A percentile compares a stretch with the other conserved stretches of the same genome.
Evolutionary conservation across 1,140 invertebrate genomes (phyloP).

Genomic region (Drosophila insularis): DNA sequence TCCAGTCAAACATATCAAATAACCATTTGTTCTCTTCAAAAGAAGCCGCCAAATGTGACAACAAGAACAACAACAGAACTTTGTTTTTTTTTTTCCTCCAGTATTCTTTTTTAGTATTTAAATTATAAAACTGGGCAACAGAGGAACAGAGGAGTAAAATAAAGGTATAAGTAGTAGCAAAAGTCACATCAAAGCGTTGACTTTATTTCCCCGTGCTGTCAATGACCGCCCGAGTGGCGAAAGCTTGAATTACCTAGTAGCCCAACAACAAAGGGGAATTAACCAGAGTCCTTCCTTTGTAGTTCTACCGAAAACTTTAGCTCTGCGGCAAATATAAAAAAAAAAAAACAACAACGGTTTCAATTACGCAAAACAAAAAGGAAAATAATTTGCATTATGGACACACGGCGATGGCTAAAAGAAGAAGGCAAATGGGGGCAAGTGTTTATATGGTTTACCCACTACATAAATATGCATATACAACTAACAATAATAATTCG

Average conservation of each 20-base stretch:
- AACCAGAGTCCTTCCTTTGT: slow-evolving; percentile 54
- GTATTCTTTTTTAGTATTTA: slow-evolving; percentile 58
- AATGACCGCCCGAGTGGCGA: slow-evolving; percentile 42
- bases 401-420: slow-evolving; percentile 2
- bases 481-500: not conserved
- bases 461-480: not conserved
- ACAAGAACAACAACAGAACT: slow-evolving; percentile 28
- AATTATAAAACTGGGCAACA: slow-evolving; percentile 69
- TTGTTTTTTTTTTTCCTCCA: slow-evolving; percentile 27
- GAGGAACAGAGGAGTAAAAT: not conserved
- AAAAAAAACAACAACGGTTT: slow-evolving; percentile 48
- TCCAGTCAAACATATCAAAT: slow-evolving; percentile 63
- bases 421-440: slow-evolving; percentile 11
- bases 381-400: slow-evolving; percentile 15
- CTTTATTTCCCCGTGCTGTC: slow-evolving; percentile 29
- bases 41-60: slow-evolving; percentile 66
- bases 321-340: slow-evolving; percentile 32
- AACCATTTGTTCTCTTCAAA: slow-evolving; percentile 67
- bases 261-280: slow-evolving; percentile 17
- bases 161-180: slow-evolving; percentile 15
- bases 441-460: not conserved
- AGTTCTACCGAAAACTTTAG: slow-evolving; percentile 62
- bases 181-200: slow-evolving; percentile 56
- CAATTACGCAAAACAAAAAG: slow-evolving; percentile 64
- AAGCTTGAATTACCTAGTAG: slow-evolving; percentile 63